Base-by-base conservation (phyloP, 2,113 vertebrate genomes). In the Bubo scandiacus region DNA sequence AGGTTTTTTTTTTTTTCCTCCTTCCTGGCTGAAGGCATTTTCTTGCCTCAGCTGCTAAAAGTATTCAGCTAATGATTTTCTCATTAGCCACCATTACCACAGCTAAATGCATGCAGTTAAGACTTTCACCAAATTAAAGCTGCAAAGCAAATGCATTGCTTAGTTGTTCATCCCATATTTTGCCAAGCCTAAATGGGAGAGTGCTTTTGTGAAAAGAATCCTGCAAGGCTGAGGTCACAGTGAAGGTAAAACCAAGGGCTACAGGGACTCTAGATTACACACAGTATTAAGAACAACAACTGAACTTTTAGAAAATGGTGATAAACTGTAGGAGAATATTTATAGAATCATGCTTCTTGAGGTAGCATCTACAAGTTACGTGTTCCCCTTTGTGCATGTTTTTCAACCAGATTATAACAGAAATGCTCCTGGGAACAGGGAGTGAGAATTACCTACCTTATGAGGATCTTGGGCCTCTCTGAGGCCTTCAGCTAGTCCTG, bases 251-350 rank as follows among this genome's bases (percentile, higher is more conserved):
- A 62, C 10, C 10, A 23, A 83, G 27, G 17, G 15, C 45, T 15
- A 26, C 23, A 19, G 19, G 7, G 17, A 42, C 9, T 51, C 15
- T 22, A 40, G 25, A 32, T 65, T 61, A 42, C 18, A 49, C 1
- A 16, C 7, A 83, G 5, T 57, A 54, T 40, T 73, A 73, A 77
- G 19, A 47, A n/a, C 19, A 55, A 38, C 15, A 23, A 68, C 2
- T 0, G 2, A 74, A 62, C 4, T 32, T 62, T 73, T 54, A 70
- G 27, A 75, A 74, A 65, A 57, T 36, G 0, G 30, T 73, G 0
- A 9, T 61, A 32, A 34, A 15, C 6, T 90, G 74, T 61, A 52
- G 27, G 38, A 75, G 34, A 82, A 27, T 49, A 43, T 17, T 79
- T 57, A 36, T 2, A 57, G 9, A 43, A n/a, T 49, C 0, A 5